Percentiles rank a stretch among this genome's conserved stretches.
Conservation (phyloP, 2,113 vertebrate genomes). For the Struthio camelus region DNA sequence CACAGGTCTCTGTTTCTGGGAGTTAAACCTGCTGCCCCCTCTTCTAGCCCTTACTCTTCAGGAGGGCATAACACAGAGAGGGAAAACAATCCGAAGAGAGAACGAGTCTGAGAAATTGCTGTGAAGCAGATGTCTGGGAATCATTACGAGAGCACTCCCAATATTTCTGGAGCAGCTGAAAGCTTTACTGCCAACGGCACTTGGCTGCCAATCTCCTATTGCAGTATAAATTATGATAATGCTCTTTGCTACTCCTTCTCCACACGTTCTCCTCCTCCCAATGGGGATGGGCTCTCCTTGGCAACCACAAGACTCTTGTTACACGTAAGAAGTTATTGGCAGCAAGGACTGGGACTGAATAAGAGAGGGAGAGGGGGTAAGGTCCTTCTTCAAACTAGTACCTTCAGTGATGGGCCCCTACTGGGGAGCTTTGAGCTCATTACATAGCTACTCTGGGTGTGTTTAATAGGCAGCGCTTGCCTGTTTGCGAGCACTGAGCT, state of each 20-base stretch:
- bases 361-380: not conserved
- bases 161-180: conserved; percentile 59
- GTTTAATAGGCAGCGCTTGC: not conserved
- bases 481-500: not conserved
- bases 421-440: not conserved
- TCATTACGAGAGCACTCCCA: conserved; percentile 45
- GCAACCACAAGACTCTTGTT: conserved; percentile 10
- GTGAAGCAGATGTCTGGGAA: conserved; percentile 53
- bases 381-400: not conserved
- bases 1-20: not conserved
- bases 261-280: not conserved
- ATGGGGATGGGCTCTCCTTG: conserved; percentile 3
- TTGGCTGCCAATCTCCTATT: conserved; percentile 59
- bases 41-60: not conserved
- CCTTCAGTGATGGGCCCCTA: not conserved
- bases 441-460: not conserved
- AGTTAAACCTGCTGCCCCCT: not conserved
- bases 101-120: not conserved
- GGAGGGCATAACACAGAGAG: not conserved
- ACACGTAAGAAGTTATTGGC: not conserved
- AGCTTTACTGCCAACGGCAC: conserved; percentile 59
- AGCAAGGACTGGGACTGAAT: not conserved
- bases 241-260: conserved; percentile 55
- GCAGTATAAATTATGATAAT: conserved; percentile 57
- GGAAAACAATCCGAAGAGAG: not conserved